A percentile compares a stretch with the other conserved stretches of the same genome.
phyloP scores from a whole-genome alignment of 2,113 vertebrate species.

The Mandrillus leucophaeus region DNA sequence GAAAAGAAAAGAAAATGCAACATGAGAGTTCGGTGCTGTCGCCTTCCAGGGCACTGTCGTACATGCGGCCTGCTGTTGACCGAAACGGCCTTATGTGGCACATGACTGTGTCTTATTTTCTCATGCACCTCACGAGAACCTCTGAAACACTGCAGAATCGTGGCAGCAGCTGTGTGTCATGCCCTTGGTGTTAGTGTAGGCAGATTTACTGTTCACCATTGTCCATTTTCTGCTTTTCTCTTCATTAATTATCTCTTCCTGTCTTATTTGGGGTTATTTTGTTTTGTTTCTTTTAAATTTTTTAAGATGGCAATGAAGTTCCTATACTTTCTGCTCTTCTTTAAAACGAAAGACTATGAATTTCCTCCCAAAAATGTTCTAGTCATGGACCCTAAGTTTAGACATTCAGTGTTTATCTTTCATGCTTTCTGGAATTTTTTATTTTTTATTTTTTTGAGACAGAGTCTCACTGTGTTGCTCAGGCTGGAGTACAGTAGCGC shows the following conservation, averaged over 20 bases:
- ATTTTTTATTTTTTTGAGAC: too few relatives aligned
- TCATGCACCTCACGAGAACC: not conserved
- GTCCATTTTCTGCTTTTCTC: too few relatives aligned
- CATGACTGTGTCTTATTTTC: not conserved
- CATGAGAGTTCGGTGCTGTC: rapidly evolving
- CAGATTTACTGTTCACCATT: rapidly evolving
- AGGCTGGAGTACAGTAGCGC: too few relatives aligned
- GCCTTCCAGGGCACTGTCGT: not conserved
- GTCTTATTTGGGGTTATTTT: not conserved
- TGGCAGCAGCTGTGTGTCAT: rapidly evolving
- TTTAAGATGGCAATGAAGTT: not conserved
- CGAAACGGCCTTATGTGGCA: rapidly evolving
- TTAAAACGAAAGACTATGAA: not conserved
- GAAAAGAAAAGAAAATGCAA: not conserved
- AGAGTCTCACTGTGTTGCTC: too few relatives aligned
- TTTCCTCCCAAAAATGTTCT: not conserved
- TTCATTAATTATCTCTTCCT: not conserved
- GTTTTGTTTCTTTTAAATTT: not conserved
- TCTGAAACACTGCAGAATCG: rapidly evolving
- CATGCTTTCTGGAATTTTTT: not conserved
- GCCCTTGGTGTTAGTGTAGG: rapidly evolving
- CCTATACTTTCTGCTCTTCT: not conserved
- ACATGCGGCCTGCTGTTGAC: not conserved
- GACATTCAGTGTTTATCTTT: not conserved
- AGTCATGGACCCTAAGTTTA: not conserved